These are phyloP conservation scores for Herpailurus yagouaroundi DNA, from an alignment of 2,113 vertebrate genomes.

Conservation along the genomic window DNA sequence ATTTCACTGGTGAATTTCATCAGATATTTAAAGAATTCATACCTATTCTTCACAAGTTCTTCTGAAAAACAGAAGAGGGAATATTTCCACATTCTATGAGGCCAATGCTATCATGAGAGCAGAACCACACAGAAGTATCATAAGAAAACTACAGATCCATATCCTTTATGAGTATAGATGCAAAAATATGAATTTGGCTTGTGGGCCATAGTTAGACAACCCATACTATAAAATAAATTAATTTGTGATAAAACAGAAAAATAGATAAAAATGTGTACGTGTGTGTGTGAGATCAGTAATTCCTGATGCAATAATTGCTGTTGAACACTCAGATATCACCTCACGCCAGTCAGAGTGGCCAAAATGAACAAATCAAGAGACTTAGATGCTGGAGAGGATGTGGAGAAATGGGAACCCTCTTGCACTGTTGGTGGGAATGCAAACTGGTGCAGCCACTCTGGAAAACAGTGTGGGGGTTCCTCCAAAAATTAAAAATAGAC, in stretches of 20 bases:
- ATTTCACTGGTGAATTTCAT: not conserved
- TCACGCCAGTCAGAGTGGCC: too few relatives aligned
- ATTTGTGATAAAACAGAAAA: constrained; percentile 1
- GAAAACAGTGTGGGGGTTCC: too few relatives aligned
- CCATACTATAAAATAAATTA: not conserved
- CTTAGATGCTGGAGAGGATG: too few relatives aligned
- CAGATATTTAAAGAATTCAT: not conserved
- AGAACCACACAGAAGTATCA: not conserved
- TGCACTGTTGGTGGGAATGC: too few relatives aligned
- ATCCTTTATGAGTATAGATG: not conserved
- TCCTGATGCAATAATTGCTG: not conserved
- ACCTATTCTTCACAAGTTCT: not conserved
- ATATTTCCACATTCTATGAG: not conserved
- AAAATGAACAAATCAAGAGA: too few relatives aligned
- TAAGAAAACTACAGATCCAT: not conserved
- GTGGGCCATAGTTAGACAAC: not conserved
- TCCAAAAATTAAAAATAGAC: too few relatives aligned
- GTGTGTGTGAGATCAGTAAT: not conserved
- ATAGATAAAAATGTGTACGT: not conserved
- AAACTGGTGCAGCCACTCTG: too few relatives aligned
- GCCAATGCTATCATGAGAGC: not conserved
- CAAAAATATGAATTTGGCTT: not conserved
- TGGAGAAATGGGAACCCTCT: too few relatives aligned
- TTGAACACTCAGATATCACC: not conserved
- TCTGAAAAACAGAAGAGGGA: not conserved